Percentiles rank a stretch among this genome's conserved stretches.
Conservation (phyloP, 1,140 invertebrate genomes). For the Bombus impatiens region DNA sequence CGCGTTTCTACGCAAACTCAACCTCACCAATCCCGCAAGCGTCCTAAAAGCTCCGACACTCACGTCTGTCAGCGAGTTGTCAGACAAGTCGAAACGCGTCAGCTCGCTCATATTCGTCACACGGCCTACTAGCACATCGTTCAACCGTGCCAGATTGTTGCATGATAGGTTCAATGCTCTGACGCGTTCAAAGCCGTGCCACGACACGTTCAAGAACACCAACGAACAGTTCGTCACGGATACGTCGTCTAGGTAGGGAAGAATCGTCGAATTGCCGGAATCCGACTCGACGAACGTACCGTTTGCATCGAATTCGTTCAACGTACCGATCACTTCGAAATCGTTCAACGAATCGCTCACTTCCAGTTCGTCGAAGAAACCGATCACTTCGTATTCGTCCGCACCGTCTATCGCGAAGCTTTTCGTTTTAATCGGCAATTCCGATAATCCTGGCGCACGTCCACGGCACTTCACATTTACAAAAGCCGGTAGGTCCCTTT, state of each 20-base stretch:
- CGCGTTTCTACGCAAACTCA: constrained; percentile 84
- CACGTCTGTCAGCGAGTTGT: constrained; percentile 76
- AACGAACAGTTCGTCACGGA: constrained; percentile 74
- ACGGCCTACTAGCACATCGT: constrained; percentile 58
- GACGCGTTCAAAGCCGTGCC: constrained; percentile 79
- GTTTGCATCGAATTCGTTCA: constrained; percentile 30
- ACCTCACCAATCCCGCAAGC: constrained; percentile 77
- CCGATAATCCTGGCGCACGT: constrained; percentile 49
- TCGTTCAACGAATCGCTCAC: constrained; percentile 42
- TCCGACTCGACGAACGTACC: constrained; percentile 8
- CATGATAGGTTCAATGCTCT: constrained; percentile 81
- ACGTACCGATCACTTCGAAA: constrained; percentile 56
- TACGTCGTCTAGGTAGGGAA: constrained; percentile 68
- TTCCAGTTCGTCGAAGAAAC: constrained; percentile 67
- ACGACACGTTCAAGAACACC: constrained; percentile 74
- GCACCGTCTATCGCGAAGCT: constrained; percentile 55
- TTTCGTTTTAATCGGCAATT: constrained; percentile 55
- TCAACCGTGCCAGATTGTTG: constrained; percentile 80
- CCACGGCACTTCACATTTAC: constrained; percentile 63
- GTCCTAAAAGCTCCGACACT: constrained; percentile 70
- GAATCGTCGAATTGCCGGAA: constrained; percentile 3
- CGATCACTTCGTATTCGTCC: constrained; percentile 65
- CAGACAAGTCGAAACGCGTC: constrained; percentile 84
- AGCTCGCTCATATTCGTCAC: constrained; percentile 70
- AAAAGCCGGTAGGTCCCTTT: constrained; percentile 10